Percentiles rank a stretch among this genome's conserved stretches.
Conservation (phyloP, 1,140 invertebrate species). For the Dolichoris vasculosae region DNA sequence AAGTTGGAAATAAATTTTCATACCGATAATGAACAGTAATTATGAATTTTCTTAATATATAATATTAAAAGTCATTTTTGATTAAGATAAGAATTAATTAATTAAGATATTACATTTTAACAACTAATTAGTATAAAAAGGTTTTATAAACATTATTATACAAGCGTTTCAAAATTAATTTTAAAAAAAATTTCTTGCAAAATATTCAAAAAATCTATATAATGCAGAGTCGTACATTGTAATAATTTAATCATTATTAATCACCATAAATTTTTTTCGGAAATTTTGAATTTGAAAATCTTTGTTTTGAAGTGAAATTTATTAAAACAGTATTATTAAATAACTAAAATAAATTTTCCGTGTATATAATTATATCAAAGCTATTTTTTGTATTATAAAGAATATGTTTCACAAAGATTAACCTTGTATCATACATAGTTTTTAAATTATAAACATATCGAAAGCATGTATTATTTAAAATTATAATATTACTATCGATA, state of each 20-base stretch:
- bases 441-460: not conserved
- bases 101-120: not conserved
- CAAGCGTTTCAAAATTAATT: not conserved
- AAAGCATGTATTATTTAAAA: no score
- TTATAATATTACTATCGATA: no score
- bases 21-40: not conserved
- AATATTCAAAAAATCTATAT: not conserved
- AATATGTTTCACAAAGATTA: no score
- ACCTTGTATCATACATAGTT: not conserved
- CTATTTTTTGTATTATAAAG: not conserved
- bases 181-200: not conserved
- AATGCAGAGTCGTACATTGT: no score
- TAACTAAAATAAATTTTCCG: no score
- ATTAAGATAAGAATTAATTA: conserved; percentile 12
- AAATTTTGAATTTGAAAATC: not conserved
- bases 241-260: not conserved
- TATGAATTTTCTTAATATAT: not conserved
- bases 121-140: not conserved
- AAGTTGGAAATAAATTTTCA: conserved; percentile 20
- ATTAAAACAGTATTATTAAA: no score
- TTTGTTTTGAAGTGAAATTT: no score
- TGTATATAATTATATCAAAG: not conserved
- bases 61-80: conserved; percentile 16
- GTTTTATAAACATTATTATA: not conserved
- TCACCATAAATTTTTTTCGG: not conserved